Evolutionary conservation across 1,140 invertebrate species (phyloP), one percentile per base, ranked within the genome.

Genomic region (Aculops lycopersici): DNA sequence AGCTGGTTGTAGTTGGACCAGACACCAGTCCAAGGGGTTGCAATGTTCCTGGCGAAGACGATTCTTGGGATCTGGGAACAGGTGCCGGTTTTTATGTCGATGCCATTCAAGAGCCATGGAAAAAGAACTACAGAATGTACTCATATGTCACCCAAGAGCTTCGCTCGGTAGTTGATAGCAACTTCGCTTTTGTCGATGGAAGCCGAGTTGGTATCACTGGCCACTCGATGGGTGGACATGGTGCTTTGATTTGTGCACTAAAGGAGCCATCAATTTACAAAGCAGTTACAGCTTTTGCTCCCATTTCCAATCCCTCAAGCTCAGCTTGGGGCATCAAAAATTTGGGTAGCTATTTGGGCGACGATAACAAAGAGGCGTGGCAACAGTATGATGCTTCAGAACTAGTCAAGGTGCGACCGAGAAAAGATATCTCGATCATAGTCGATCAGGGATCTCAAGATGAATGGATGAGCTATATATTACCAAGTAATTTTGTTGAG

Each of bases 1-100:
- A 71, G 13, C 56, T 90, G 1, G 68, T 83, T 46, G 66, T 94
- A 36, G 74, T 97, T 2, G 70, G 71, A 47, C 84, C 88, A 4
- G 90, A 97, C 53, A 97, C 90, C 0, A 94, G 84, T 52, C 90
- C 90, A 4, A 64, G 70, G 48, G 78, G 74, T 8, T 64, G 74
- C 14, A 72, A 78, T 50, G 70, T 97, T 45, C 69, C 73, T 42
- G 83, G 81, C 2, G 53, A 56, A 31, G 70, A 76, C 50, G 80
- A 83, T 37, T 62, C 64, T 17, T 92, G 72, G 65, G 84, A 94
- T 59, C 86, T 95, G 63, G 90, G 90, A 19, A 71, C 70, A 19
- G 78, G 78, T 17, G 88, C 90, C 47, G 81, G 86, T 2, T 95
- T 92, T 56, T 97, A 97, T 58, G 60, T 97, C 0, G 74, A 97